These are phyloP conservation scores for Lacerta viridis DNA, from an alignment of 2,797 vertebrate species.

Conservation along the genomic window DNA sequence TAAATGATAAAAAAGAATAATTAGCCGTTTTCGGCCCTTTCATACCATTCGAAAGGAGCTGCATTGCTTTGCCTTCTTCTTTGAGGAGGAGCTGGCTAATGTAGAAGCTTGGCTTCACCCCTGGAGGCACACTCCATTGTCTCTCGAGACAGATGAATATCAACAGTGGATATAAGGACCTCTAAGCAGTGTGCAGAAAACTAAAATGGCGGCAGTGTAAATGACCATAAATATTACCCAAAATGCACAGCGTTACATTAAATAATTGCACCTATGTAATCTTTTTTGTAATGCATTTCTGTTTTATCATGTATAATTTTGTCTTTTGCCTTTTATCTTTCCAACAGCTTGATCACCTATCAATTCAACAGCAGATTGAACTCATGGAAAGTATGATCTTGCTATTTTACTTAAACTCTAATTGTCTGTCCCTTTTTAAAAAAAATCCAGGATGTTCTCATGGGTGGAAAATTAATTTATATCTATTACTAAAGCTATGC, in stretches of 20 bases:
- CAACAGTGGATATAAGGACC: too few relatives aligned
- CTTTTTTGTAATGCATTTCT: background rate
- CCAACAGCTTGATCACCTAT: constrained; percentile 84
- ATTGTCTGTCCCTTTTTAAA: background rate
- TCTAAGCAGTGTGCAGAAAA: too few relatives aligned
- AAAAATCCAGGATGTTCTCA: background rate
- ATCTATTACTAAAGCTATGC: background rate
- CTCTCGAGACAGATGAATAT: too few relatives aligned
- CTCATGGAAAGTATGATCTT: constrained; percentile 82
- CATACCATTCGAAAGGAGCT: too few relatives aligned
- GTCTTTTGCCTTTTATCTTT: constrained; percentile 4
- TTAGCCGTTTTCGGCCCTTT: too few relatives aligned
- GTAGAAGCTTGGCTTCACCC: too few relatives aligned
- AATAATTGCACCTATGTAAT: background rate
- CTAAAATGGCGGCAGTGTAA: too few relatives aligned
- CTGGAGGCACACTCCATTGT: too few relatives aligned
- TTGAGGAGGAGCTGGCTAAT: too few relatives aligned
- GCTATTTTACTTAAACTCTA: background rate
- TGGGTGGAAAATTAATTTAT: background rate
- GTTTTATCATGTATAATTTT: background rate
- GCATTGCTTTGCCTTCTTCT: background rate
- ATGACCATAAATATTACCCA: too few relatives aligned
- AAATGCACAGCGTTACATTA: background rate
- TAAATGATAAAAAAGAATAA: too few relatives aligned
- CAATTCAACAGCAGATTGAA: constrained; percentile 88